phyloP scores from a whole-genome alignment of 2,888 invertebrate genomes.

The Drosophila demipolita region DNA sequence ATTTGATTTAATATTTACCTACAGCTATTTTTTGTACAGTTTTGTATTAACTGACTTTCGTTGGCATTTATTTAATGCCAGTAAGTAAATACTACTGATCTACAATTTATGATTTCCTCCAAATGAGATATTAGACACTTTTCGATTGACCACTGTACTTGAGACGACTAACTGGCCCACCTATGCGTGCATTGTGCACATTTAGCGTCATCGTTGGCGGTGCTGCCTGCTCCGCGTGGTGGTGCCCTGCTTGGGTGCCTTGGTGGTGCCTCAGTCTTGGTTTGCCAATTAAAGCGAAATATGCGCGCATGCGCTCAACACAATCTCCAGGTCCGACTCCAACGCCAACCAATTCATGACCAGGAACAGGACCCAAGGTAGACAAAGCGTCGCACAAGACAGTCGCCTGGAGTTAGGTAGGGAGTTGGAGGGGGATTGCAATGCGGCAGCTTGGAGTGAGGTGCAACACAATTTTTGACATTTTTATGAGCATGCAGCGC shows the following conservation, averaged over 20 bases:
- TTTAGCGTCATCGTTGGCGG: slow-evolving; percentile 80
- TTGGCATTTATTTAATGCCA: not conserved
- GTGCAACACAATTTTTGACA: slow-evolving; percentile 80
- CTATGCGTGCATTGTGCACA: slow-evolving; percentile 75
- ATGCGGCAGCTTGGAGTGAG: slow-evolving; percentile 23
- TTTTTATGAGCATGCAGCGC: slow-evolving; percentile 83
- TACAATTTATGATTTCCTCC: not conserved
- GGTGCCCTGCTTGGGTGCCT: slow-evolving; percentile 4
- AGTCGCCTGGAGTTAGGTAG: slow-evolving; percentile 10
- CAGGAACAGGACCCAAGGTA: slow-evolving; percentile 37
- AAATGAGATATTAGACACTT: not conserved
- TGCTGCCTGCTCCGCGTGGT: slow-evolving; percentile 37
- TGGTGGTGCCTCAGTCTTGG: slow-evolving; percentile 36
- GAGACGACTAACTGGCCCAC: slow-evolving; percentile 55
- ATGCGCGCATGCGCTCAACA: slow-evolving; percentile 74
- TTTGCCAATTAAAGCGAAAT: slow-evolving; percentile 81
- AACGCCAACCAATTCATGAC: slow-evolving; percentile 21
- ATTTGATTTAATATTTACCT: not conserved
- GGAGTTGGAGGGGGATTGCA: slow-evolving; percentile 3
- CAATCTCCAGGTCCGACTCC: slow-evolving; percentile 27
- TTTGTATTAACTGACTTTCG: not conserved
- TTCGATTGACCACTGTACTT: slow-evolving; percentile 9
- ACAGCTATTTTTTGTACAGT: not conserved
- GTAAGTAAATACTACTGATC: not conserved
- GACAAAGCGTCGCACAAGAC: slow-evolving; percentile 69